Percentiles rank a stretch among this genome's conserved stretches.
Evolutionary conservation across 2,797 vertebrate species (phyloP).

Genomic region (Ptychadena robeensis): DNA sequence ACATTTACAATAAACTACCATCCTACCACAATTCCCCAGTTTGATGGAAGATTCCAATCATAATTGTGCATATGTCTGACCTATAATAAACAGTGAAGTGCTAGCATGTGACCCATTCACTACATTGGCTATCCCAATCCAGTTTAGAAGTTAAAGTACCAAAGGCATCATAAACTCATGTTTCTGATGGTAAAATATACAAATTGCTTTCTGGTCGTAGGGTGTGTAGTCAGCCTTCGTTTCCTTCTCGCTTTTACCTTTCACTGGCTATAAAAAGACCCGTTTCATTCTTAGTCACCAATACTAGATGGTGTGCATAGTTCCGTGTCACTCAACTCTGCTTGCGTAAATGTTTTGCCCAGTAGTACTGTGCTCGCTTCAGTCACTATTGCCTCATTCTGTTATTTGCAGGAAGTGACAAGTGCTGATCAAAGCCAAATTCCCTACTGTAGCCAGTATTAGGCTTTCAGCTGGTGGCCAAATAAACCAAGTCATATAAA

Average conservation of each 20-base stretch:
- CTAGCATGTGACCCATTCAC: too few relatives aligned
- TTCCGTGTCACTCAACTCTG: not conserved
- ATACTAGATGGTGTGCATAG: conserved; percentile 7
- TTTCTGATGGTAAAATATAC: not conserved
- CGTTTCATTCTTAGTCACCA: conserved; percentile 5
- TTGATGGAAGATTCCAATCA: not conserved
- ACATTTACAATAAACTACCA: too few relatives aligned
- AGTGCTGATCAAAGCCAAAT: conserved; percentile 25
- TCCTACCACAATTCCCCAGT: too few relatives aligned
- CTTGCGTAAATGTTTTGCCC: conserved; percentile 14
- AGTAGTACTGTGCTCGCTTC: not conserved
- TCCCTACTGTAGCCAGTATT: conserved; percentile 12
- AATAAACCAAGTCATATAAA: not conserved
- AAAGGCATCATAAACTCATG: not conserved
- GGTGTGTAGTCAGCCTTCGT: not conserved
- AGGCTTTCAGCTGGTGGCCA: not conserved
- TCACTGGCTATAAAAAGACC: not conserved
- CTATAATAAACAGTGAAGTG: not conserved
- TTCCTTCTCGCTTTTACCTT: not conserved
- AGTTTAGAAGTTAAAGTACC: too few relatives aligned
- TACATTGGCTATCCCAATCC: too few relatives aligned
- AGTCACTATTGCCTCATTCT: not conserved
- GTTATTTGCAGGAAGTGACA: conserved; percentile 8
- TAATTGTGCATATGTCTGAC: not conserved
- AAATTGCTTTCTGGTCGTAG: not conserved